Evolutionary conservation across 2,888 invertebrate species (phyloP).

Genomic region (Hirtodrosophila alboralis): DNA sequence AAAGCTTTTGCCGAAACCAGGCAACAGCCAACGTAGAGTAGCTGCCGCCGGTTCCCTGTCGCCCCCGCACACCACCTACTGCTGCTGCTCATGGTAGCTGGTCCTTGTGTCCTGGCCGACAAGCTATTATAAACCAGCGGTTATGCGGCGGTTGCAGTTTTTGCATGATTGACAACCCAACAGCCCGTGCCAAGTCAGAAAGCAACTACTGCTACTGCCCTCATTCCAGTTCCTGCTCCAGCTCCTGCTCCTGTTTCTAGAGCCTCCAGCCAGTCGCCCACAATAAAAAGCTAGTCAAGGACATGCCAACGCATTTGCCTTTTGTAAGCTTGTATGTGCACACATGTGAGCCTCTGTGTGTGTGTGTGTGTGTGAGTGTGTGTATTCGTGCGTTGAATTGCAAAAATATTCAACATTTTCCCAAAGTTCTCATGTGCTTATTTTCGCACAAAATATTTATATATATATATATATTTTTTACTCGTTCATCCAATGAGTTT

Average conservation of each 20-base stretch:
- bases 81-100: conserved; percentile 3
- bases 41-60: background rate
- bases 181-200: conserved; percentile 56
- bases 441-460: conserved; percentile 40
- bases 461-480: conserved; percentile 17
- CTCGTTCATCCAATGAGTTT: conserved; percentile 40
- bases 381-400: conserved; percentile 11
- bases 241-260: background rate
- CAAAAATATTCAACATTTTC: conserved; percentile 42
- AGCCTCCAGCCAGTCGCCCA: conserved; percentile 20
- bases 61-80: conserved; percentile 5
- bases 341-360: conserved; percentile 1
- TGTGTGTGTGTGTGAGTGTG: conserved; percentile 12
- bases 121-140: conserved; percentile 72
- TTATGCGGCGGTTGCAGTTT: conserved; percentile 76
- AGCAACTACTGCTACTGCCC: conserved; percentile 16
- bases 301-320: conserved; percentile 57
- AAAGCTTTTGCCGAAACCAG: conserved; percentile 78
- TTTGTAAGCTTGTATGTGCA: conserved; percentile 9
- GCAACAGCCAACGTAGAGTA: conserved; percentile 52
- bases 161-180: conserved; percentile 77
- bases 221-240: background rate
- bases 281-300: conserved; percentile 61
- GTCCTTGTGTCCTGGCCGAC: conserved; percentile 26
- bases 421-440: conserved; percentile 15